Conservation (phyloP, 1,140 invertebrate species). For the Drosophila dunni region DNA sequence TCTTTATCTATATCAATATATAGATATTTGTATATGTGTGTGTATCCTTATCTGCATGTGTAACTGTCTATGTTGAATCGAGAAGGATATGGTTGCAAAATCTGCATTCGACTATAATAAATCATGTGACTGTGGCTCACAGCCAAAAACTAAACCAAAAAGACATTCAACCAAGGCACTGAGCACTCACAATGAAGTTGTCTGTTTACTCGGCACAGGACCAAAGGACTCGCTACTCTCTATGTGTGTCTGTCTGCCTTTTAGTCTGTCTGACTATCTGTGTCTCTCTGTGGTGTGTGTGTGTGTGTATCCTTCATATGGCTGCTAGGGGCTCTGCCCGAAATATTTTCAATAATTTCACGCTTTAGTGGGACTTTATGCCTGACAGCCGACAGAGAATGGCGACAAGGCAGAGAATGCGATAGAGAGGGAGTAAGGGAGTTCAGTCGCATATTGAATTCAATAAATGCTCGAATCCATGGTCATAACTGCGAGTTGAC, state of each 20-base stretch:
- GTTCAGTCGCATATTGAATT: conserved; percentile 68
- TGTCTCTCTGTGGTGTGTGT: neutral
- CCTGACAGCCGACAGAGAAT: conserved; percentile 26
- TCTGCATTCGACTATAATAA: conserved; percentile 81
- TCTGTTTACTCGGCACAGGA: conserved; percentile 34
- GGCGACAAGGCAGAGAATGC: neutral
- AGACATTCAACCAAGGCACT: conserved; percentile 16
- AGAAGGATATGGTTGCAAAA: conserved; percentile 57
- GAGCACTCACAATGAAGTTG: conserved; percentile 42
- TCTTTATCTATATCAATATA: conserved; percentile 3
- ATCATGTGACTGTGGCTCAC: conserved; percentile 63
- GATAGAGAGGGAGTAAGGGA: neutral
- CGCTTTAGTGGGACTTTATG: conserved; percentile 66
- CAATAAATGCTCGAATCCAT: conserved; percentile 58
- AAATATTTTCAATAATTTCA: conserved; percentile 78
- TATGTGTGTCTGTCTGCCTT: neutral
- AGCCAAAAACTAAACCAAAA: conserved; percentile 52
- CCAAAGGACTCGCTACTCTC: conserved; percentile 19
- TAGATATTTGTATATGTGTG: conserved; percentile 2
- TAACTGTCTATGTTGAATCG: conserved; percentile 2
- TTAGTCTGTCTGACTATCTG: neutral
- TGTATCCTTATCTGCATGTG: neutral
- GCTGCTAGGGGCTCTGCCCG: conserved; percentile 1
- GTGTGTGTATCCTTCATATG: neutral
- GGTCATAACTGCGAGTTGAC: conserved; percentile 56